Conservation (phyloP, 2,797 vertebrate species). For the Notoglanidium macrostoma region DNA sequence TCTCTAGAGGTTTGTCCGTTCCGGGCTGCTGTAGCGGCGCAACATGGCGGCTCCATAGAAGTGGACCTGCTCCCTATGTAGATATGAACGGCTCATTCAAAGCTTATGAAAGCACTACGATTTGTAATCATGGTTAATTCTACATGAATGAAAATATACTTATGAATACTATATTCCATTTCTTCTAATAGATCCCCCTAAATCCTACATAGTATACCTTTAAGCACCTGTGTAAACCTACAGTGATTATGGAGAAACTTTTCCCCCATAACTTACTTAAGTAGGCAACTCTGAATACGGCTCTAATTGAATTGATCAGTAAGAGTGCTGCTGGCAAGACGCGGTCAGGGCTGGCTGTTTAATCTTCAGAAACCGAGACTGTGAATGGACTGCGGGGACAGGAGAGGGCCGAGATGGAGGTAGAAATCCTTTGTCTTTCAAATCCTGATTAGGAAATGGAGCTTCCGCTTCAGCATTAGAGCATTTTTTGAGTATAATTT, state of each 20-base stretch:
- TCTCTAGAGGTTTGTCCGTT: no score
- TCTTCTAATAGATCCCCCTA: no score
- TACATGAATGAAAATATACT: no score
- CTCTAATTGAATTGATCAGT: slow-evolving; percentile 12
- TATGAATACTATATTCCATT: no score
- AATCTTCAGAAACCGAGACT: neutral
- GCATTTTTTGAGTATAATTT: neutral
- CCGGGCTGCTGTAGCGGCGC: no score
- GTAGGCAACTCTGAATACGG: neutral
- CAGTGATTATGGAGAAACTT: neutral
- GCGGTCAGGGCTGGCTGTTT: neutral
- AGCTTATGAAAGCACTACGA: no score
- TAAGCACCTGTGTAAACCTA: neutral
- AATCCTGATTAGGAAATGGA: neutral
- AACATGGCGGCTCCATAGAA: no score
- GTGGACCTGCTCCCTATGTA: no score
- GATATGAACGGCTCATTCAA: no score
- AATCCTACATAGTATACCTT: no score
- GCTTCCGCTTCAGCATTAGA: neutral
- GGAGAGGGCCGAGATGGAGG: neutral
- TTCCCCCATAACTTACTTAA: neutral
- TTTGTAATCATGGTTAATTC: no score
- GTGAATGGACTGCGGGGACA: neutral
- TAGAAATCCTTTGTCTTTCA: slow-evolving; percentile 4
- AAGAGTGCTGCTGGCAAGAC: neutral